Conservation (phyloP, 2,888 invertebrate species). For the Cantharis lateralis region DNA sequence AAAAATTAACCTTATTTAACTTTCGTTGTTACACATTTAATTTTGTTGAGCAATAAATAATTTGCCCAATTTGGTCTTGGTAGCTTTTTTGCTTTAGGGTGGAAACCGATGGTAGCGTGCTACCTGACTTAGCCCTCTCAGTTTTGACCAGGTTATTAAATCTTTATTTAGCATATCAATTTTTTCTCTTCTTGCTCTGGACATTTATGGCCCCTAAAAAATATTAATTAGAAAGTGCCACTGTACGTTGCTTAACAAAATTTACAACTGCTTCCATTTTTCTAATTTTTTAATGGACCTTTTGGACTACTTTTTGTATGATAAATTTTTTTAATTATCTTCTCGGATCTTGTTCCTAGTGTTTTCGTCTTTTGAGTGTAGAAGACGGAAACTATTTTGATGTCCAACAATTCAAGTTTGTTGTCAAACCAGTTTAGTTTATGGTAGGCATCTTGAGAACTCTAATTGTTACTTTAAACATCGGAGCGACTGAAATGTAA, state of each 20-base stretch:
- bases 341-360: background rate
- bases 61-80: background rate
- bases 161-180: background rate
- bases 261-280: background rate
- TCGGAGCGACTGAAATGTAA: background rate
- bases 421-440: conserved; percentile 24
- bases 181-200: background rate
- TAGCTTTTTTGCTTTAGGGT: background rate
- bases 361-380: background rate
- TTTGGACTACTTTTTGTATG: background rate
- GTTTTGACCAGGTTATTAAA: background rate
- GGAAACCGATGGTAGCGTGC: background rate
- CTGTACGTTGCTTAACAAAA: background rate
- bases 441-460: conserved; percentile 17
- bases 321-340: background rate
- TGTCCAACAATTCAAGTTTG: background rate
- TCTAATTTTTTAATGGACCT: background rate
- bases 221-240: background rate
- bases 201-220: background rate
- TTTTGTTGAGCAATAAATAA: background rate
- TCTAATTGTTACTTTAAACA: conserved; percentile 17
- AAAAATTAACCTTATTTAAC: background rate
- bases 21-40: background rate
- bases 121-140: background rate
- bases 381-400: conserved; percentile 5